Conservation (phyloP, 2,797 vertebrate species). For the Columba guinea region DNA sequence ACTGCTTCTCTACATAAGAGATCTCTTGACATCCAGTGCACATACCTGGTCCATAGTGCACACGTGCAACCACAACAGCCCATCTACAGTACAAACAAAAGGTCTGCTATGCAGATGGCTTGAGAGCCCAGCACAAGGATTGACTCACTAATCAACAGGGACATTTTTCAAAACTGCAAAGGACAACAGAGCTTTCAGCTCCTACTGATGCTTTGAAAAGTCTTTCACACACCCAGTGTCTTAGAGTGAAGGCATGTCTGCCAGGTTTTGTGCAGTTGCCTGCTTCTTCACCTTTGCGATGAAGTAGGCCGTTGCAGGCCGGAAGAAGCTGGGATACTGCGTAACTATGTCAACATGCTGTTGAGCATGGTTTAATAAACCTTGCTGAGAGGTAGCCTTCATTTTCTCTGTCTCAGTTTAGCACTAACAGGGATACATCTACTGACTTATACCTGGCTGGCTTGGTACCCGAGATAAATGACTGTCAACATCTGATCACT, state of each 20-base stretch:
- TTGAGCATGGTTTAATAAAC: conserved; percentile 6
- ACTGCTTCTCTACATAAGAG: background rate
- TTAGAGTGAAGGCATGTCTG: background rate
- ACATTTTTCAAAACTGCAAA: background rate
- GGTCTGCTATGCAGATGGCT: background rate
- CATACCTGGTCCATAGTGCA: fast-evolving
- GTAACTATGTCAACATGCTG: background rate
- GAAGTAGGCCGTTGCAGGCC: background rate
- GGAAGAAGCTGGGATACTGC: background rate
- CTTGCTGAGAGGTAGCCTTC: conserved; percentile 43
- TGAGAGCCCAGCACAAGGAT: fast-evolving
- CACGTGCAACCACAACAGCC: fast-evolving
- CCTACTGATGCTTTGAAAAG: background rate
- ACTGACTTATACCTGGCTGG: conserved; percentile 11
- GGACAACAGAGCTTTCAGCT: background rate
- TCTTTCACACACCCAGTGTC: background rate
- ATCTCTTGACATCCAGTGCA: background rate
- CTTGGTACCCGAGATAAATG: background rate
- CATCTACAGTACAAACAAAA: background rate
- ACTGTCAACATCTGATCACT: background rate
- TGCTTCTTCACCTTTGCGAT: background rate
- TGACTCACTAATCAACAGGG: background rate
- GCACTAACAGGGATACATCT: background rate
- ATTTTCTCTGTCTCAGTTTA: background rate
- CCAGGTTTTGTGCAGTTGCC: background rate